A percentile compares a stretch with the other conserved stretches of the same genome.
These are phyloP conservation scores for Morbakka virulenta DNA, from an alignment of 30 jellyfish, hydroid and myxozoan genomes.

Conservation along the genomic window DNA sequence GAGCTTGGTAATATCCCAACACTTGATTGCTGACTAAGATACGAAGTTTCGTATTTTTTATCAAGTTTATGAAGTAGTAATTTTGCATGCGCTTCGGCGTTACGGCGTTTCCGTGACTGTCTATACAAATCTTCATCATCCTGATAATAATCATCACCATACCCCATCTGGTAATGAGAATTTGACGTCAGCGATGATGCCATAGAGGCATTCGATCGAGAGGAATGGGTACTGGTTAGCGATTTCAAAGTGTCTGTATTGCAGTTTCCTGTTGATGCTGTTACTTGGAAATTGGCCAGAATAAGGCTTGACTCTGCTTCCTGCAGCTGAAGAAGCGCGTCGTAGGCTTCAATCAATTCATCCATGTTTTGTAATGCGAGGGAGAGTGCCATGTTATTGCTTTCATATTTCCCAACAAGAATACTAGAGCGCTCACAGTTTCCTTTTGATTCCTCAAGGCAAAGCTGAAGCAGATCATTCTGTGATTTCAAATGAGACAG, in stretches of 20 bases:
- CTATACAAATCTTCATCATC: conserved; percentile 75
- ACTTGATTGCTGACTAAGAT: conserved; percentile 15
- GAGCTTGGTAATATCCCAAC: background rate
- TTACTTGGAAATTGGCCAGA: conserved; percentile 80
- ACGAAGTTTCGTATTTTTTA: conserved; percentile 73
- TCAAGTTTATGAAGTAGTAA: conserved; percentile 73
- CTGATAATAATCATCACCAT: conserved; percentile 54
- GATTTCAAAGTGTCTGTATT: conserved; percentile 85
- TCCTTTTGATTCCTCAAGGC: conserved; percentile 88
- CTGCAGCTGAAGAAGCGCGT: conserved; percentile 89
- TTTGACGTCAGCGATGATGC: conserved; percentile 84
- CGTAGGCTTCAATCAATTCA: conserved; percentile 83
- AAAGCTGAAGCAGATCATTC: conserved; percentile 71
- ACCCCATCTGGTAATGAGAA: conserved; percentile 77
- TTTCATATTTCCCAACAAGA: conserved; percentile 90
- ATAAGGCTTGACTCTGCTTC: conserved; percentile 83
- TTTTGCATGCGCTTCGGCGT: conserved; percentile 94
- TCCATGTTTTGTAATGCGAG: conserved; percentile 93
- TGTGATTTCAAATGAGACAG: conserved; percentile 91
- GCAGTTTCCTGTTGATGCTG: no score
- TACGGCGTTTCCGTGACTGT: conserved; percentile 81
- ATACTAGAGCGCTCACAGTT: conserved; percentile 82
- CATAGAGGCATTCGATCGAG: conserved; percentile 88
- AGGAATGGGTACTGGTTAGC: conserved; percentile 88
- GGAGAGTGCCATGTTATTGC: conserved; percentile 92